These are phyloP conservation scores for Drosophila birchii DNA, from an alignment of 2,888 invertebrate species.

Conservation along the genomic window DNA sequence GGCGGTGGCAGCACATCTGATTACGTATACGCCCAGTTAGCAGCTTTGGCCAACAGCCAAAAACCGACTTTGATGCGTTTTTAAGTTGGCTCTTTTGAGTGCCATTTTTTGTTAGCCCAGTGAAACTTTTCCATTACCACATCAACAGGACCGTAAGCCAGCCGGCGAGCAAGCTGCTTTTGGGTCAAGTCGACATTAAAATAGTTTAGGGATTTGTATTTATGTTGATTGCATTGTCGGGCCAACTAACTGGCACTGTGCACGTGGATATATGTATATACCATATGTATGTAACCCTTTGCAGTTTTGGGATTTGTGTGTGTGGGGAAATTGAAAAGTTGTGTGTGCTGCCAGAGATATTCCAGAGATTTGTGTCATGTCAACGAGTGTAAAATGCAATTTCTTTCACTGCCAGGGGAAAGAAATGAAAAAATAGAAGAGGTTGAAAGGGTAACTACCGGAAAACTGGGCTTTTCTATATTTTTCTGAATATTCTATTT, in stretches of 20 bases:
- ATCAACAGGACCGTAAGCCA: conserved; percentile 30
- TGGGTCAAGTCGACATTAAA: conserved; percentile 70
- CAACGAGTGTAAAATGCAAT: conserved; percentile 63
- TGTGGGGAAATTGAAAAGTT: conserved; percentile 63
- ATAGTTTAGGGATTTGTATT: conserved; percentile 81
- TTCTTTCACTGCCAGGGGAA: conserved; percentile 62
- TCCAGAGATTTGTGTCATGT: conserved; percentile 51
- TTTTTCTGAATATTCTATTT: neutral
- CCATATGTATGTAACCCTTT: neutral
- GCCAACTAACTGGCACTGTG: conserved; percentile 54
- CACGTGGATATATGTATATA: neutral
- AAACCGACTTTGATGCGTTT: conserved; percentile 62
- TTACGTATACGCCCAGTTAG: conserved; percentile 60
- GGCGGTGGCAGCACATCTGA: conserved; percentile 30
- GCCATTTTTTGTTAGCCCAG: conserved; percentile 27
- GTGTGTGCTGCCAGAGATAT: conserved; percentile 30
- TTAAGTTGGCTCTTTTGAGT: conserved; percentile 52
- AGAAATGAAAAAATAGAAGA: neutral
- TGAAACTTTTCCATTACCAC: conserved; percentile 63
- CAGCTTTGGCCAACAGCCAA: conserved; percentile 57
- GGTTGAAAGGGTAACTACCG: neutral
- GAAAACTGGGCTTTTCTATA: neutral
- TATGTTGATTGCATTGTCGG: conserved; percentile 78
- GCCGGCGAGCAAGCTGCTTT: conserved; percentile 34
- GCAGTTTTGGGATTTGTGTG: conserved; percentile 71